Conservation (phyloP, 2,797 vertebrate genomes). For the Crossoptilon crossoptilon region DNA sequence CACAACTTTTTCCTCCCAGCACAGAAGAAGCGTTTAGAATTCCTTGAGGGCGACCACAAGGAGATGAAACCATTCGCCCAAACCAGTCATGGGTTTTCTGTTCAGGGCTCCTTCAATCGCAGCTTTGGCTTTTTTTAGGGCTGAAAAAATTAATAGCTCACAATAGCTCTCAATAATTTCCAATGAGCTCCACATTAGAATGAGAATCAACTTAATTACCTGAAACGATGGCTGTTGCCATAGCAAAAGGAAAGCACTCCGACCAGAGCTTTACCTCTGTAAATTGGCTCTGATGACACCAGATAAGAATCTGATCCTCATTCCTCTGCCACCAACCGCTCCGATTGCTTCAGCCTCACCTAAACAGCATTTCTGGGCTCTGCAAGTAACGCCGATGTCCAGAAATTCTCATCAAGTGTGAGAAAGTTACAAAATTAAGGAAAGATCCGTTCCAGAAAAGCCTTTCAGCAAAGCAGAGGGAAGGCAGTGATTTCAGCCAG, state of each 20-base stretch:
- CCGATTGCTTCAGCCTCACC: slow-evolving; percentile 7
- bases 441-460: background rate
- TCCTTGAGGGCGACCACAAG: background rate
- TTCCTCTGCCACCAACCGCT: background rate
- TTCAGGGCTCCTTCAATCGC: background rate
- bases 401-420: background rate
- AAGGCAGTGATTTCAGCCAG: slow-evolving; percentile 23
- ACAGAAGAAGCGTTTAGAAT: background rate
- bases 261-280: background rate
- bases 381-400: background rate
- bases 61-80: background rate
- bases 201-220: background rate
- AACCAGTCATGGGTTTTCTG: background rate
- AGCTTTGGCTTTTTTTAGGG: background rate
- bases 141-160: background rate
- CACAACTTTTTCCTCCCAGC: background rate
- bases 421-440: slow-evolving; percentile 22
- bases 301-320: slow-evolving; percentile 16
- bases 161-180: background rate
- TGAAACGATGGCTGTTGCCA: slow-evolving; percentile 12
- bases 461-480: background rate
- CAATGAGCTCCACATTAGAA: background rate
- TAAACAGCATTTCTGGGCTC: background rate
- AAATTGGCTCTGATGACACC: background rate
- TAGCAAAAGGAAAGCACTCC: background rate